phyloP scores from a whole-genome alignment of 2,888 invertebrate species.

The Pristionchus japonicus region DNA sequence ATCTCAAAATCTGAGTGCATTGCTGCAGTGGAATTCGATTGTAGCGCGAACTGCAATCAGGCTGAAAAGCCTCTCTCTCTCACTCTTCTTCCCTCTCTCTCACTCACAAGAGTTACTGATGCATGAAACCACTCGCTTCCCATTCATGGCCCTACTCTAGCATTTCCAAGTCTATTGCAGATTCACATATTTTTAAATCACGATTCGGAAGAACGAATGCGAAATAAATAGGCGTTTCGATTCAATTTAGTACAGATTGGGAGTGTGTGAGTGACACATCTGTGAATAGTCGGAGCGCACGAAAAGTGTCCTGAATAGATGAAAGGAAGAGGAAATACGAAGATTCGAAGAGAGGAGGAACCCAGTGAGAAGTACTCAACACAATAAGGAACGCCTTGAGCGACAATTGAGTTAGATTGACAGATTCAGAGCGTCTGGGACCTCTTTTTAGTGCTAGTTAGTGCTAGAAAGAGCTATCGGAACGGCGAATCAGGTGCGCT shows the following conservation, averaged over 20 bases:
- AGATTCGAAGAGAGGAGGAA: no score
- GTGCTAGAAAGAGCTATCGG: background rate
- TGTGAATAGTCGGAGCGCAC: background rate
- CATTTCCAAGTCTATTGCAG: background rate
- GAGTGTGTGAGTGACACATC: background rate
- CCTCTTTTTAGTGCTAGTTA: background rate
- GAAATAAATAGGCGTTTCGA: background rate
- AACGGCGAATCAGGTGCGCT: background rate
- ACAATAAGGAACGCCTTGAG: constrained; percentile 7
- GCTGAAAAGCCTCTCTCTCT: constrained; percentile 20
- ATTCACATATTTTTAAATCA: background rate
- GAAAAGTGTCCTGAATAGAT: constrained; percentile 5
- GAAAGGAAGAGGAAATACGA: background rate
- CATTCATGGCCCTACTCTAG: background rate
- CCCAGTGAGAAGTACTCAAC: background rate
- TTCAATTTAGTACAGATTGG: background rate
- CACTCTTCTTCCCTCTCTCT: background rate
- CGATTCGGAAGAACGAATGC: background rate
- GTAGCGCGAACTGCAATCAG: background rate
- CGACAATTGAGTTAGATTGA: background rate
- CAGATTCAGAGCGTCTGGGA: background rate
- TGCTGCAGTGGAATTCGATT: constrained; percentile 4
- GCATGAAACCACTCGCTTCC: constrained; percentile 20
- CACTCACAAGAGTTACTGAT: background rate
- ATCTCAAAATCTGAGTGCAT: background rate